A percentile compares a stretch with the other conserved stretches of the same genome.
Conservation (phyloP, 1,140 invertebrate species). For the Pissodes strobi region DNA sequence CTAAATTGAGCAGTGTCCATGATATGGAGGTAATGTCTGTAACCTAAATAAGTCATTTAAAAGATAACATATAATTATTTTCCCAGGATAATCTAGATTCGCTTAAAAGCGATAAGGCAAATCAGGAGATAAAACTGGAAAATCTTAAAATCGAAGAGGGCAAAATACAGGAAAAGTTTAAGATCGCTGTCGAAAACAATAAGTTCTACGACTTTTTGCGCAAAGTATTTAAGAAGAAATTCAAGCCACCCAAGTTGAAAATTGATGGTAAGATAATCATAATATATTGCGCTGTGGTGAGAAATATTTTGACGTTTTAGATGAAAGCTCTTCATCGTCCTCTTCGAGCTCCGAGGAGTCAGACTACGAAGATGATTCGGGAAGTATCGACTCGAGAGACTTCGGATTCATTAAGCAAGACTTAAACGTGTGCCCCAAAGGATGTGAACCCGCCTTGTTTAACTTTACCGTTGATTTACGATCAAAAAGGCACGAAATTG, state of each 20-base stretch:
- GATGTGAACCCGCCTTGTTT: slow-evolving; percentile 70
- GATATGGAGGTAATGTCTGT: slow-evolving; percentile 57
- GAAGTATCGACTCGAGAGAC: slow-evolving; percentile 64
- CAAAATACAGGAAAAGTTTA: slow-evolving; percentile 54
- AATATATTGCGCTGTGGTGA: background rate
- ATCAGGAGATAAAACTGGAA: slow-evolving; percentile 33
- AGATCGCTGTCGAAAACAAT: slow-evolving; percentile 66
- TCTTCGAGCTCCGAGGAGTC: slow-evolving; percentile 58
- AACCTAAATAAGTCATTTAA: background rate
- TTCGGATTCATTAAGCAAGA: slow-evolving; percentile 68
- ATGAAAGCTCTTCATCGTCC: slow-evolving; percentile 45
- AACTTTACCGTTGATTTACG: slow-evolving; percentile 67
- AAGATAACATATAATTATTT: background rate
- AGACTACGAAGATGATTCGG: slow-evolving; percentile 64
- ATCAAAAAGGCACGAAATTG: slow-evolving; percentile 60
- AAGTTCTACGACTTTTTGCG: slow-evolving; percentile 75
- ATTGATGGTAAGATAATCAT: slow-evolving; percentile 49
- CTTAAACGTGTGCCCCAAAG: slow-evolving; percentile 74
- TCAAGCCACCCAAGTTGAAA: slow-evolving; percentile 60
- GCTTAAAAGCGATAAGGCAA: slow-evolving; percentile 28
- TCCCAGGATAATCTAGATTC: slow-evolving; percentile 23
- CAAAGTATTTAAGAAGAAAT: slow-evolving; percentile 79
- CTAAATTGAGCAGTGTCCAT: slow-evolving; percentile 63
- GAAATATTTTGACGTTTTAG: slow-evolving; percentile 21
- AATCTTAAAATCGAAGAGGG: slow-evolving; percentile 40